These are phyloP conservation scores for Pheosia gnoma DNA, from an alignment of 2,888 invertebrate genomes.

Conservation along the genomic window DNA sequence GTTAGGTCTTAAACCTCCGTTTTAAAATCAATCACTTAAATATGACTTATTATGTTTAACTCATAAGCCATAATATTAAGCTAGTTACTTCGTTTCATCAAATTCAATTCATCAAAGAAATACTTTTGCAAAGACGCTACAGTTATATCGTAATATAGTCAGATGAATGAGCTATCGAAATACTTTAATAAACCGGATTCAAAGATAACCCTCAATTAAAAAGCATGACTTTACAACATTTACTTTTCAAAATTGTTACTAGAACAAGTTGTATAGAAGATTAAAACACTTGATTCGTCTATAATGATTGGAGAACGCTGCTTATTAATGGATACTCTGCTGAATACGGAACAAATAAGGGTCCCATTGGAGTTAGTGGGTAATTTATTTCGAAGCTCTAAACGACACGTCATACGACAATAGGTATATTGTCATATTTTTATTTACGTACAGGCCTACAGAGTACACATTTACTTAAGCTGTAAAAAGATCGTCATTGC, in stretches of 20 bases:
- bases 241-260: not conserved
- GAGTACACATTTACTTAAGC: not conserved
- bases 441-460: not conserved
- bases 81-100: not conserved
- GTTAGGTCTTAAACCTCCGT: too few relatives aligned
- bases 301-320: not conserved
- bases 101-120: not conserved
- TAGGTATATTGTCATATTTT: not conserved
- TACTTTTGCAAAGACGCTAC: not conserved
- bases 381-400: not conserved
- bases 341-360: not conserved
- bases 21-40: too few relatives aligned
- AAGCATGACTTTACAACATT: not conserved
- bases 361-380: not conserved
- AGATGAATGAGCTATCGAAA: not conserved
- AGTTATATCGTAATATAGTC: not conserved
- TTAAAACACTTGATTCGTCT: not conserved
- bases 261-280: not conserved
- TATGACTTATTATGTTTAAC: too few relatives aligned
- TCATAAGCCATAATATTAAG: too few relatives aligned
- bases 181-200: not conserved
- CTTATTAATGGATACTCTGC: not conserved
- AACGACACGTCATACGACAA: not conserved
- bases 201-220: slow-evolving; percentile 3
- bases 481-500: not conserved